phyloP scores from a whole-genome alignment of 1,140 invertebrate genomes.

The Pseudomyrmex gracilis region DNA sequence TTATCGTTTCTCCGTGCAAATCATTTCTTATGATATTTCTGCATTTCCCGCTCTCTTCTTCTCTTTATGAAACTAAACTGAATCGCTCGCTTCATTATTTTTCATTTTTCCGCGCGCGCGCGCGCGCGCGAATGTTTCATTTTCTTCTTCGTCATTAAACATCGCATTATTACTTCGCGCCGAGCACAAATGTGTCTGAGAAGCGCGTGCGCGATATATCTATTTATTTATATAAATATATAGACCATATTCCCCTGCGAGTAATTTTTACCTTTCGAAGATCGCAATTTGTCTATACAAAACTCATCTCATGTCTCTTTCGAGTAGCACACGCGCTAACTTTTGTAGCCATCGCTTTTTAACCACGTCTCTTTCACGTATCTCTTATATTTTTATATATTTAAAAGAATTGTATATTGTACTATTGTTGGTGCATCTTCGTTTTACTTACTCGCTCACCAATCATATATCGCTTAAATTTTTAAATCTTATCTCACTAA shows the following conservation, averaged over 20 bases:
- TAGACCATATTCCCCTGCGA: background rate
- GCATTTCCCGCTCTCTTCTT: background rate
- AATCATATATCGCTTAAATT: conserved; percentile 30
- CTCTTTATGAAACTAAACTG: conserved; percentile 17
- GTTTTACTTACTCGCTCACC: background rate
- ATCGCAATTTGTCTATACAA: background rate
- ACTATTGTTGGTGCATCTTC: conserved; percentile 6
- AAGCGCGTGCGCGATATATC: background rate
- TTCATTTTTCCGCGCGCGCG: background rate
- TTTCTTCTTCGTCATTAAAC: conserved; percentile 10
- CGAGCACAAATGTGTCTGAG: conserved; percentile 8
- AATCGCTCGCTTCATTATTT: conserved; percentile 18
- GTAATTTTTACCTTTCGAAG: background rate
- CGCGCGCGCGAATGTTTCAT: conserved; percentile 27
- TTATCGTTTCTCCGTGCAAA: conserved; percentile 29
- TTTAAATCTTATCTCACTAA: background rate
- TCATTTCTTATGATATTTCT: conserved; percentile 26
- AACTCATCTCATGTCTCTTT: too few species aligned
- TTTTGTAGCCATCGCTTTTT: background rate
- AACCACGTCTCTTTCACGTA: conserved; percentile 15
- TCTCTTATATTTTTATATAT: conserved; percentile 50
- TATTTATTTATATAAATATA: background rate
- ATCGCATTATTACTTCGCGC: conserved; percentile 12
- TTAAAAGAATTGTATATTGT: conserved; percentile 35
- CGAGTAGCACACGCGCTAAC: background rate